Conservation (phyloP, 2,113 vertebrate genomes). For the Perca schrenkii region DNA sequence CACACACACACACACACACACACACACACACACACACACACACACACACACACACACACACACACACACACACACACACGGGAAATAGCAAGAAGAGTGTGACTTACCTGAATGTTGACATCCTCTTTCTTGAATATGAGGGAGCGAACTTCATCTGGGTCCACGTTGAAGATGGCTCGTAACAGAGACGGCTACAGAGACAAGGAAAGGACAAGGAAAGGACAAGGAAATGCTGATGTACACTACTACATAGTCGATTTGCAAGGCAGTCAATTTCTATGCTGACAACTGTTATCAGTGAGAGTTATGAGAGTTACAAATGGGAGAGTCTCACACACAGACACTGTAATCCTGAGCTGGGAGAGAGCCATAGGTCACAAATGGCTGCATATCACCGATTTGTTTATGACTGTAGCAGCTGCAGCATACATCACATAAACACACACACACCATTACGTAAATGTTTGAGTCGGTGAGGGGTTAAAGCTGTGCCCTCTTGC, state of each 20-base stretch:
- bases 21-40: no score
- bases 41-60: no score
- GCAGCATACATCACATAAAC: background rate
- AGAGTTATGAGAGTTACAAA: constrained; percentile 39
- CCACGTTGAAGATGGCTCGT: constrained; percentile 98
- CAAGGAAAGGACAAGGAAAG: background rate
- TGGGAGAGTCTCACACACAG: constrained; percentile 13
- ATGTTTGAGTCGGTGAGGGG: constrained; percentile 2
- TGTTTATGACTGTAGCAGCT: constrained; percentile 54
- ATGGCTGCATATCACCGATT: constrained; percentile 16
- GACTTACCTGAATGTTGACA: constrained; percentile 95
- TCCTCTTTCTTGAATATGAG: constrained; percentile 99
- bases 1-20: no score
- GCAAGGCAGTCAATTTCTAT: constrained; percentile 39
- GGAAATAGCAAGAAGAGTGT: background rate
- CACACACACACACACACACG: no score
- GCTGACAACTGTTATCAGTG: constrained; percentile 42
- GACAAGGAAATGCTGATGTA: background rate
- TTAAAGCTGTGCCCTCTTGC: constrained; percentile 7
- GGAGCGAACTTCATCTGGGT: constrained; percentile 96
- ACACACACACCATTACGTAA: background rate
- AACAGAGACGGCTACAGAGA: constrained; percentile 91
- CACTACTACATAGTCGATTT: constrained; percentile 8
- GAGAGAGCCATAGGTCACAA: constrained; percentile 25
- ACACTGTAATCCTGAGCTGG: constrained; percentile 39